Evolutionary conservation across 1,140 invertebrate genomes (phyloP).

Genomic region (Sycophaga agraensis): DNA sequence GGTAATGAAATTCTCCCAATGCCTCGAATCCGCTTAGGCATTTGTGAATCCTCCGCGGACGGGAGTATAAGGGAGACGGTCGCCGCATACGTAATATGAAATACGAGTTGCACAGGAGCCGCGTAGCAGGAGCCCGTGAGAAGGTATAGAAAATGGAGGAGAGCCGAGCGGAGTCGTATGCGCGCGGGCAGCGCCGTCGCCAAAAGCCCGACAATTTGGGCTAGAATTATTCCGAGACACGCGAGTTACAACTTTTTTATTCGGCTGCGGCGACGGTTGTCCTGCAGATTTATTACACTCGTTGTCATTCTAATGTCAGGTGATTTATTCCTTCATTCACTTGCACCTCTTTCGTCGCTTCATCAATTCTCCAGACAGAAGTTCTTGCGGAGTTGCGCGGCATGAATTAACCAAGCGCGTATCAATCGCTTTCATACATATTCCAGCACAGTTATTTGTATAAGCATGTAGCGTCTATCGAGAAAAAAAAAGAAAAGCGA

Average conservation of each 20-base stretch:
- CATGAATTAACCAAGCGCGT: no score
- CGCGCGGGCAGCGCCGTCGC: neutral
- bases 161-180: no score
- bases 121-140: conserved; percentile 6
- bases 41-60: conserved; percentile 1
- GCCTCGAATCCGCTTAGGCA: conserved; percentile 19
- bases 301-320: no score
- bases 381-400: no score
- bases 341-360: no score
- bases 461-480: no score
- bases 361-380: no score
- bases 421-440: no score
- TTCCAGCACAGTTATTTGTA: no score
- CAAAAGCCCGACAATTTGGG: conserved; percentile 4
- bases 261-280: neutral
- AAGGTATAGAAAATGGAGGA: no score
- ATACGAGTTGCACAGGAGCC: neutral
- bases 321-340: no score
- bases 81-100: conserved; percentile 31
- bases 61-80: conserved; percentile 2
- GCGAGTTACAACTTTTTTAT: conserved; percentile 15
- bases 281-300: neutral
- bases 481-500: no score
- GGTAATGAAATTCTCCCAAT: conserved; percentile 21
- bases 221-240: conserved; percentile 21